phyloP scores from a whole-genome alignment of 2,888 invertebrate species.

The Lymantria dispar region DNA sequence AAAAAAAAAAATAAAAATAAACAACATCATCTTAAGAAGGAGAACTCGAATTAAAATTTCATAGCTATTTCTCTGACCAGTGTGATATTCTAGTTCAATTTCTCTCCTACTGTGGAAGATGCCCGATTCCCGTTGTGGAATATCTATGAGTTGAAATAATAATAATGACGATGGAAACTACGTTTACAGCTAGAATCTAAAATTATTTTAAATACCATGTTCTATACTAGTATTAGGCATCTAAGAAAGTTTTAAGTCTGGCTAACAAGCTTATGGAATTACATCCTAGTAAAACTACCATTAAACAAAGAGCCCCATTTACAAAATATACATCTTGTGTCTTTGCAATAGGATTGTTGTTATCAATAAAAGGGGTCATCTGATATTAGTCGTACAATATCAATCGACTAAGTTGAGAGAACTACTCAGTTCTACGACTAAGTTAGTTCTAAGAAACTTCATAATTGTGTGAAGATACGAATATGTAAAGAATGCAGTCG shows the following conservation, averaged over 20 bases:
- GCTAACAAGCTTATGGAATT: slow-evolving; percentile 22
- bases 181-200: too few species aligned
- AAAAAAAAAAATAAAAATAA: too few species aligned
- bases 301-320: neutral
- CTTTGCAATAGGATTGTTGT: neutral
- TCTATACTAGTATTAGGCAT: neutral
- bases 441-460: slow-evolving; percentile 28
- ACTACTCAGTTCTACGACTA: slow-evolving; percentile 25
- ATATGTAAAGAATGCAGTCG: slow-evolving; percentile 11
- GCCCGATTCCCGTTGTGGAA: too few species aligned
- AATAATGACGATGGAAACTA: too few species aligned
- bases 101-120: too few species aligned
- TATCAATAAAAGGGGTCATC: neutral
- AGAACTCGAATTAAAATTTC: too few species aligned
- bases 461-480: slow-evolving; percentile 47
- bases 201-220: too few species aligned
- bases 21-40: too few species aligned
- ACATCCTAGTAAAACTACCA: slow-evolving; percentile 7
- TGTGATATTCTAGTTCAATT: too few species aligned
- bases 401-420: slow-evolving; percentile 25
- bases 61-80: too few species aligned
- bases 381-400: slow-evolving; percentile 6
- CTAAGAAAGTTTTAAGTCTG: slow-evolving; percentile 28
- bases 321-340: neutral
- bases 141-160: too few species aligned